Conservation (phyloP, 2,888 invertebrate genomes). For the Apamea anceps region DNA sequence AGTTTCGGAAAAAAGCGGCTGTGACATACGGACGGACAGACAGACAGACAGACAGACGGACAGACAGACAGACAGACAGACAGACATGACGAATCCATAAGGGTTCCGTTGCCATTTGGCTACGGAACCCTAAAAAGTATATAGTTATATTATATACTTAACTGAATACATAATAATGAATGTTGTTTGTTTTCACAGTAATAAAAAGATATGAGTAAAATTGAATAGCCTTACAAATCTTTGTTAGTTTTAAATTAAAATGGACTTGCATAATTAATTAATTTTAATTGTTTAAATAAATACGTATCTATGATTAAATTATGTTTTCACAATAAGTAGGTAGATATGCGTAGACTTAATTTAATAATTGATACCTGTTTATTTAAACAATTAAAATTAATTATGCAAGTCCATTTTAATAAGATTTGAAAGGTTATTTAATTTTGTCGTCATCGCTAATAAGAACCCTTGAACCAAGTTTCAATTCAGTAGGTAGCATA, state of each 20-base stretch:
- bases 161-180: slow-evolving; percentile 3
- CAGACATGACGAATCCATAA: no score
- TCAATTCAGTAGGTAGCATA: not conserved
- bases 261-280: not conserved
- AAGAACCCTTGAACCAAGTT: not conserved
- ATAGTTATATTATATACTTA: not conserved
- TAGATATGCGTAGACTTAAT: no score
- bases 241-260: not conserved
- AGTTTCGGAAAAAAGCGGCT: no score
- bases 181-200: not conserved
- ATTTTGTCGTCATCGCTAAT: not conserved
- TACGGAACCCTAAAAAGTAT: no score
- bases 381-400: not conserved
- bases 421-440: not conserved
- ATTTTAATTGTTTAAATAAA: slow-evolving; percentile 6
- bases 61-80: no score
- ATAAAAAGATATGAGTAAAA: not conserved
- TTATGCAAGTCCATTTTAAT: not conserved
- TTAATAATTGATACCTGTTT: not conserved
- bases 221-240: not conserved
- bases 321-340: not conserved
- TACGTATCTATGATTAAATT: not conserved
- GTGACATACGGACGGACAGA: no score
- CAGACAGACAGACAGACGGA: no score
- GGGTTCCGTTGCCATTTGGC: no score